Base-by-base conservation (phyloP, 2,113 vertebrate species). In the Oryctolagus cuniculus region DNA sequence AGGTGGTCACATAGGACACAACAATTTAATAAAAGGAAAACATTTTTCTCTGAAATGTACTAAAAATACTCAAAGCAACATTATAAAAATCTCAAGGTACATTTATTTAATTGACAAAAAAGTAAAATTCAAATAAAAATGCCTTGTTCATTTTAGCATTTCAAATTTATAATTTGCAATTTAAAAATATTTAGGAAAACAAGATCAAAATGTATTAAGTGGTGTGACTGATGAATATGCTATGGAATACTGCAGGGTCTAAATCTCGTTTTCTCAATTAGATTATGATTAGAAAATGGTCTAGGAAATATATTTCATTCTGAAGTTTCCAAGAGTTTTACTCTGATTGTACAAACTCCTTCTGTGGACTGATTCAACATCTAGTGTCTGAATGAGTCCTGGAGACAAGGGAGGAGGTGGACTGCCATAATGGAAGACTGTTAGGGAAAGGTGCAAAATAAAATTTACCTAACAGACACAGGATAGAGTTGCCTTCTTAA, bases 101-200 rank as follows among this genome's bases (percentile, higher is more conserved):
- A 83, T 53, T 82, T 63, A 93, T 51, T 9, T 81, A 93, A 58
- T 58, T 31, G 91, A 90, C 44, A 91, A 95, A 63, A 95, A 63
- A 87, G n/a, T 27, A 58, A 44, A 94, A 93, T 34, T 87, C 25
- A 95, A 83, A 82, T 51, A n/a, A 94, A 84, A 89, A 89, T 38
- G 22, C 58, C 8, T 67, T 75, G 25, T 16, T 82, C 69, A 81
- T 69, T 82, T 51, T 49, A 69, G 51, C 19, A 89, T 11, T 17
- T 10, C 55, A 58, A 58, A 58, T 58, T 16, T 44, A 44, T 44
- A 44, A 44, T 44, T 44, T 44, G 44, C 44, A 44, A 44, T 44
- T 58, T 58, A 31, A 72, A 36, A 1, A 85, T 10, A 67, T 1
- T 81, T 25, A 85, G 24, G 13, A 61, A 94, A 87, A 81, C 8